These are phyloP conservation scores for Phyllostomus discolor DNA, from an alignment of 2,113 vertebrate genomes.

Conservation along the genomic window DNA sequence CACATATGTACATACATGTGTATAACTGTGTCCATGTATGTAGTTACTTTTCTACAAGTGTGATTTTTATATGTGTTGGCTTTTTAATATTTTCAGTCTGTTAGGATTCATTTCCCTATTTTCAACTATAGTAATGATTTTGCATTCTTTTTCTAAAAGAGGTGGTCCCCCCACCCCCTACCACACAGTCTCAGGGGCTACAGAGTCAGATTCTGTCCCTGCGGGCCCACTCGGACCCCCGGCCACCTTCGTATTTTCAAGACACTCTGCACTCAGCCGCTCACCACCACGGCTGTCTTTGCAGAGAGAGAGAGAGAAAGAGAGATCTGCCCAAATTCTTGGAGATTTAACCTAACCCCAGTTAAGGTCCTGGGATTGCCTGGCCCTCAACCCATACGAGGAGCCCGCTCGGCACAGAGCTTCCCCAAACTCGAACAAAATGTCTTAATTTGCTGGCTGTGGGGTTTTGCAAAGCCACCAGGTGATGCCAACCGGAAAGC, in stretches of 20 bases:
- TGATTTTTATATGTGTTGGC: neutral
- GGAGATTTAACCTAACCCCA: neutral
- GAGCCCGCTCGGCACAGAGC: neutral
- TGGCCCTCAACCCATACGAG: neutral
- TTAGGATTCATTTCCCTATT: neutral
- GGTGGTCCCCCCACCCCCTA: rapidly evolving
- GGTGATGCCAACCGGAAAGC: neutral
- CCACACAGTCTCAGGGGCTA: neutral
- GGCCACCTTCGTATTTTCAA: neutral
- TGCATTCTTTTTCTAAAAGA: neutral
- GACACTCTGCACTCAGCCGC: neutral
- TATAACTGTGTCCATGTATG: neutral
- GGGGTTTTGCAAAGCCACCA: neutral
- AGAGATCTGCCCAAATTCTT: neutral
- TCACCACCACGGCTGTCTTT: rapidly evolving
- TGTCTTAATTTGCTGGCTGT: rapidly evolving
- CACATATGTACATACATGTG: neutral
- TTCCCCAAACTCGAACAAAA: too few species aligned
- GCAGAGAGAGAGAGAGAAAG: too few species aligned
- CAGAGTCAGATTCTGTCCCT: neutral
- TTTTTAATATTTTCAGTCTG: neutral
- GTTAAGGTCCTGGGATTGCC: neutral
- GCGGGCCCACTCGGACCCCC: rapidly evolving
- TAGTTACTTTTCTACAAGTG: neutral
- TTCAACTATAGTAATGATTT: neutral